Evolutionary conservation across 2,888 invertebrate species (phyloP).

Genomic region (Thera obeliscata): DNA sequence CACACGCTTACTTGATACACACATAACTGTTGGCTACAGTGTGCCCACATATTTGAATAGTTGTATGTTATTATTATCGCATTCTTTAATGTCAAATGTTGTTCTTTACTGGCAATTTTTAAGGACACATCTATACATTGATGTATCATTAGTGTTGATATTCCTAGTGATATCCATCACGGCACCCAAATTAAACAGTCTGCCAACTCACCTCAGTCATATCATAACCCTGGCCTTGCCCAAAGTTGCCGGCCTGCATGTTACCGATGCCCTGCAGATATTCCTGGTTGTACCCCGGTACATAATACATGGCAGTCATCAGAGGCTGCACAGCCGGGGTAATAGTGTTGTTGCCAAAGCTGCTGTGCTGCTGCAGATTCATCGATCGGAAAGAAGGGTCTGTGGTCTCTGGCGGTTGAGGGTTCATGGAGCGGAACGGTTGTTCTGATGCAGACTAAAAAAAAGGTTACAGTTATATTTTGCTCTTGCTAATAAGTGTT

Average conservation of each 20-base stretch:
- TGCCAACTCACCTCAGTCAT: slow-evolving; percentile 3
- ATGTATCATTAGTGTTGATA: no score
- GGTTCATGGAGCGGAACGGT: slow-evolving; percentile 23
- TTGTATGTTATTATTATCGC: no score
- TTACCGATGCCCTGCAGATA: background rate
- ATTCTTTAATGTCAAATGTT: no score
- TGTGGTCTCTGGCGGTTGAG: background rate
- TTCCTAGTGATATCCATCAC: background rate
- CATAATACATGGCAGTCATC: slow-evolving; percentile 18
- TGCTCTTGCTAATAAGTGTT: no score
- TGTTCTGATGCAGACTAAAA: slow-evolving; percentile 31
- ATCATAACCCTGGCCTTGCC: slow-evolving; percentile 5
- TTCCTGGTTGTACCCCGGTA: slow-evolving; percentile 1
- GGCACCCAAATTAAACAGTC: background rate
- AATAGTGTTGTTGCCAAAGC: slow-evolving; percentile 8
- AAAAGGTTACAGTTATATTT: background rate
- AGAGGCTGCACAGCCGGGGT: slow-evolving; percentile 4
- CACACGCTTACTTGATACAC: no score
- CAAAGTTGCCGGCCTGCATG: slow-evolving; percentile 1
- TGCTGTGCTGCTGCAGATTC: slow-evolving; percentile 19
- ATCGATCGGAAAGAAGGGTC: background rate
- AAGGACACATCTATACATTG: no score
- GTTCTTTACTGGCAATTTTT: no score
- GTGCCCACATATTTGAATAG: no score
- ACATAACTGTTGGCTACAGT: no score